phyloP scores from a whole-genome alignment of 2,113 vertebrate species.

The Cynoglossus semilaevis region DNA sequence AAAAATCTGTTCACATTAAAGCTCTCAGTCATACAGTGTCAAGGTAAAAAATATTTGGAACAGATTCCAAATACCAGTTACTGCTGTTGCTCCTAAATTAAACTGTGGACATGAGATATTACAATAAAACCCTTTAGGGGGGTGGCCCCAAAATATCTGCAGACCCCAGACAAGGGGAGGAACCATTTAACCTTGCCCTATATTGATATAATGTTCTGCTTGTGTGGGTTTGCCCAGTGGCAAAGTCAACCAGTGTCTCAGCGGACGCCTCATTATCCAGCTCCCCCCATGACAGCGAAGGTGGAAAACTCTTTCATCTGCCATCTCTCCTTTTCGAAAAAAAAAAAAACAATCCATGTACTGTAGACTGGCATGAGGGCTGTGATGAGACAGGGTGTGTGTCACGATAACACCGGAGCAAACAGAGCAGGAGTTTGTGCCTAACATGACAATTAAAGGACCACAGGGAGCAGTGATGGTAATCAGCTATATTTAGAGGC shows the following conservation, averaged over 20 bases:
- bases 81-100: slow-evolving; percentile 29
- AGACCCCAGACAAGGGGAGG: slow-evolving; percentile 49
- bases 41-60: neutral
- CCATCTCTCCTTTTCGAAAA: slow-evolving; percentile 36
- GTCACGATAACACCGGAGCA: slow-evolving; percentile 9
- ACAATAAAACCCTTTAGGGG: slow-evolving; percentile 39
- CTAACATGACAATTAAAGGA: slow-evolving; percentile 58
- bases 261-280: slow-evolving; percentile 64
- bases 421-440: slow-evolving; percentile 37
- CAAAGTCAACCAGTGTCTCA: slow-evolving; percentile 71
- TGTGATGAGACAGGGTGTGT: slow-evolving; percentile 22
- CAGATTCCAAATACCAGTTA: slow-evolving; percentile 21
- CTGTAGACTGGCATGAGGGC: slow-evolving; percentile 13
- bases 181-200: slow-evolving; percentile 72
- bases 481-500: slow-evolving; percentile 73
- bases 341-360: neutral
- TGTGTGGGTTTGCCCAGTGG: slow-evolving; percentile 62
- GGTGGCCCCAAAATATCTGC: slow-evolving; percentile 59
- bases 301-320: slow-evolving; percentile 61
- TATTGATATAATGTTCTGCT: slow-evolving; percentile 57
- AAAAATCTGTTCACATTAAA: no score
- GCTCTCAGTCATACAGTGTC: no score
- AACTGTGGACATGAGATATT: slow-evolving; percentile 42
- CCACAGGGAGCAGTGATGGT: slow-evolving; percentile 52
- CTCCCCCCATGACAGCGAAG: slow-evolving; percentile 53